These are phyloP conservation scores for Crenuchus spilurus DNA, from an alignment of 2,797 vertebrate species.

Conservation along the genomic window DNA sequence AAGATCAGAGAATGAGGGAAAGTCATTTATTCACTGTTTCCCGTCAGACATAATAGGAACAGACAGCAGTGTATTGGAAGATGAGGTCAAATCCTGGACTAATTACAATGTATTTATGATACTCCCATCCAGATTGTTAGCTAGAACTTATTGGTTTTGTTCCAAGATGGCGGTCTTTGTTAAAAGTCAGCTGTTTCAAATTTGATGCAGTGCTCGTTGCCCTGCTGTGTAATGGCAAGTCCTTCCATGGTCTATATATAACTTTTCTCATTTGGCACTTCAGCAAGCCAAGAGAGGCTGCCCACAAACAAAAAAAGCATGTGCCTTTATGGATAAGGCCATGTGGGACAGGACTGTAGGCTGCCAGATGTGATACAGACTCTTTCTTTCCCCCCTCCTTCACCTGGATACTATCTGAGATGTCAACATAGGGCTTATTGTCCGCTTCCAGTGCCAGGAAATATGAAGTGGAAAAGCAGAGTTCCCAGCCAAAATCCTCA, in stretches of 20 bases:
- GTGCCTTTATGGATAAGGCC: not conserved
- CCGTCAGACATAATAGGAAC: not conserved
- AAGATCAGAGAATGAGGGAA: not conserved
- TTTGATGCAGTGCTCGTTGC: not conserved
- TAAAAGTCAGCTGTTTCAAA: slow-evolving; percentile 15
- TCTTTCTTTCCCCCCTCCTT: not conserved
- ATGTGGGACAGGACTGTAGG: not conserved
- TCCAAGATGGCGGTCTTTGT: not conserved
- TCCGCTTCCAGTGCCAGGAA: slow-evolving; percentile 11
- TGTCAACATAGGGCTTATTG: not conserved
- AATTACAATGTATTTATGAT: slow-evolving; percentile 19
- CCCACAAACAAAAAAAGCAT: slow-evolving; percentile 14
- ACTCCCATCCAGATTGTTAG: not conserved
- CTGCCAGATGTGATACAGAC: slow-evolving; percentile 2
- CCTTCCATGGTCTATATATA: slow-evolving; percentile 25
- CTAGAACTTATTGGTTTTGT: not conserved
- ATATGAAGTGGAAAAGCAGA: slow-evolving; percentile 29
- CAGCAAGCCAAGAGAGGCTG: not conserved
- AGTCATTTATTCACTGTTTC: not conserved
- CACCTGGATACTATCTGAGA: slow-evolving; percentile 12
- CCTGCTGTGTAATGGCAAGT: slow-evolving; percentile 15
- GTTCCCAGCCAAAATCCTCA: slow-evolving; percentile 7
- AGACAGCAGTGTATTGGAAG: not conserved
- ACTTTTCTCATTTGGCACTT: not conserved
- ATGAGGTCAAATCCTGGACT: slow-evolving; percentile 12